A percentile compares a stretch with the other conserved stretches of the same genome.
phyloP scores from a whole-genome alignment of 2,888 invertebrate species.

The Conus canariensis region DNA sequence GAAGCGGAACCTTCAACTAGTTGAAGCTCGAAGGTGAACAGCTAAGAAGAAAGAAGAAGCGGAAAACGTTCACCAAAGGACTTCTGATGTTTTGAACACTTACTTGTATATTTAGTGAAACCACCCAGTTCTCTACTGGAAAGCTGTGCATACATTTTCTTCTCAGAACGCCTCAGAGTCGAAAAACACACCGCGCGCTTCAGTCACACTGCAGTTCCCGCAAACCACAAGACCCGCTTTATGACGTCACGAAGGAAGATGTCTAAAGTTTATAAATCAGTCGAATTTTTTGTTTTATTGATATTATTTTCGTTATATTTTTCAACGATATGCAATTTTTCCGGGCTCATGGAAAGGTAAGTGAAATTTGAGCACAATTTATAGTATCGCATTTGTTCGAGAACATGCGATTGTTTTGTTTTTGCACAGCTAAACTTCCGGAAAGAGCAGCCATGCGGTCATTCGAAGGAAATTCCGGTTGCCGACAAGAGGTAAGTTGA shows the following conservation, averaged over 20 bases:
- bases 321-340: neutral
- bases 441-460: too few species aligned
- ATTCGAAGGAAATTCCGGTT: too few species aligned
- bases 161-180: neutral
- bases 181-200: neutral
- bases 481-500: too few species aligned
- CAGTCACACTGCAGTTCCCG: neutral
- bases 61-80: too few species aligned
- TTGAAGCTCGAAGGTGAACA: too few species aligned
- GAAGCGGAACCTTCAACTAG: too few species aligned
- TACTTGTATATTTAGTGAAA: neutral
- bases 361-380: too few species aligned
- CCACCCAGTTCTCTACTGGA: constrained; percentile 15
- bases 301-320: neutral
- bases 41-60: too few species aligned
- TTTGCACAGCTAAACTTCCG: neutral
- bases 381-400: neutral
- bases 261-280: neutral
- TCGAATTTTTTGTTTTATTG: neutral
- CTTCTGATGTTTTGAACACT: neutral
- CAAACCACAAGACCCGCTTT: constrained; percentile 31
- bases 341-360: too few species aligned
- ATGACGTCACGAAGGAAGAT: constrained; percentile 11
- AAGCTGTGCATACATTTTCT: neutral
- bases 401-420: neutral